Percentiles rank a stretch among this genome's conserved stretches.
phyloP scores from a whole-genome alignment of 2,797 vertebrate genomes.

The Myotis pilosus region DNA sequence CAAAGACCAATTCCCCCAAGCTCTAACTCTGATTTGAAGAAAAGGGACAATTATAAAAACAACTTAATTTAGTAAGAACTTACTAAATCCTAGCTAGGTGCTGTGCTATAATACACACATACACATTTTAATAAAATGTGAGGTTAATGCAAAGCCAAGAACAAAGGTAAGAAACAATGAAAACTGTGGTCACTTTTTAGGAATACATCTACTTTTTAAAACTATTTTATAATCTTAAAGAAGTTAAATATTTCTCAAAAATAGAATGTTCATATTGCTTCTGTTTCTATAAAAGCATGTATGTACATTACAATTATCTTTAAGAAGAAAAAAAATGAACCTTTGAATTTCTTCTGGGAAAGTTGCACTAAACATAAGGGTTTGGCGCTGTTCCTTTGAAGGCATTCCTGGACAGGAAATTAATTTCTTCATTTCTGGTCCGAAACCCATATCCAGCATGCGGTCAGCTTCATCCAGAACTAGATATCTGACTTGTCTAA shows the following conservation, averaged over 20 bases:
- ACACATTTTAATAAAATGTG: not conserved
- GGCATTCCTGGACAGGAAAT: conserved; percentile 91
- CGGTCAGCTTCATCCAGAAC: conserved; percentile 97
- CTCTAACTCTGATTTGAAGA: not conserved
- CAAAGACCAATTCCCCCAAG: not conserved
- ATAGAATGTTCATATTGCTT: not conserved
- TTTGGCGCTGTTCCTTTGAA: conserved; percentile 91
- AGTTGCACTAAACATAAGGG: conserved; percentile 97
- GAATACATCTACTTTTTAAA: not conserved
- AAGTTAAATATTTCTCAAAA: not conserved
- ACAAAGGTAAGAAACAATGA: not conserved
- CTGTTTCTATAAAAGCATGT: not conserved
- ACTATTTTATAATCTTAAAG: not conserved
- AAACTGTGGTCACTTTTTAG: not conserved
- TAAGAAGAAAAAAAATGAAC: conserved; percentile 77
- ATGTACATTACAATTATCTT: conserved; percentile 74
- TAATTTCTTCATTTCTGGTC: conserved; percentile 91
- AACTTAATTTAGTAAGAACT: conserved; percentile 2
- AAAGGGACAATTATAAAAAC: not conserved
- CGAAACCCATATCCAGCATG: conserved; percentile 99
- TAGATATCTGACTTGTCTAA: conserved; percentile 90
- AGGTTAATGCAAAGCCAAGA: not conserved
- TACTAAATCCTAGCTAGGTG: not conserved
- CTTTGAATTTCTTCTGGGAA: conserved; percentile 94
- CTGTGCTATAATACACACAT: not conserved